Conservation (phyloP, 2,113 vertebrate genomes). For the Leuciscus idus region DNA sequence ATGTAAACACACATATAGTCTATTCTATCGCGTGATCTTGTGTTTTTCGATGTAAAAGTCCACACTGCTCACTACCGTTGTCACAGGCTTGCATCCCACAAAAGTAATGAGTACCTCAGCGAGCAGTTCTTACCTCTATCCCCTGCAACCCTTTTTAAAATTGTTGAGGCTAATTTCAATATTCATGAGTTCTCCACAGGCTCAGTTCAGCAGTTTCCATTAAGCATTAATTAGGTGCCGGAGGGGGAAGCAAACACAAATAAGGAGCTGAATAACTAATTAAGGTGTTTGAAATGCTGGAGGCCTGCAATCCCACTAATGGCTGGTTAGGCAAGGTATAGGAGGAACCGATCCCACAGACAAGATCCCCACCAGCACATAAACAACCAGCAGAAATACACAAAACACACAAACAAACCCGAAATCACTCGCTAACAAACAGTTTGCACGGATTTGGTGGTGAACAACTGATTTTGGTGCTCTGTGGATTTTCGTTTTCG, state of each 20-base stretch:
- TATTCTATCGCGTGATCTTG: neutral
- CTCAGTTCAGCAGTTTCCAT: conserved; percentile 96
- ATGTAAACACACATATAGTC: neutral
- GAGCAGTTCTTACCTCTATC: conserved; percentile 70
- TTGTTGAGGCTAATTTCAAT: conserved; percentile 97
- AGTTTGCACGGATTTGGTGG: neutral
- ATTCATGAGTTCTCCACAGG: conserved; percentile 99
- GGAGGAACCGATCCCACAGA: conserved; percentile 25
- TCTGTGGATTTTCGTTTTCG: neutral
- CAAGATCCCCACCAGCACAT: conserved; percentile 29
- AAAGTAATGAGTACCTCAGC: conserved; percentile 91
- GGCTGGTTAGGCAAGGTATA: conserved; percentile 58
- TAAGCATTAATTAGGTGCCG: conserved; percentile 99
- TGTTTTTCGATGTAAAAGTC: neutral
- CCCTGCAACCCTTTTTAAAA: conserved; percentile 79
- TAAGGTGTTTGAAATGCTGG: conserved; percentile 83
- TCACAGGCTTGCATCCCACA: conserved; percentile 79
- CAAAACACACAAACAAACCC: conserved; percentile 4
- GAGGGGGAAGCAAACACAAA: conserved; percentile 95
- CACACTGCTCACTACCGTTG: conserved; percentile 43
- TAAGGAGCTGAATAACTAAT: conserved; percentile 95
- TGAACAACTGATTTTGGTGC: conserved; percentile 1
- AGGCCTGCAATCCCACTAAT: conserved; percentile 63
- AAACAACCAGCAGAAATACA: conserved; percentile 42
- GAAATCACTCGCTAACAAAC: neutral